phyloP scores from a whole-genome alignment of 2,113 vertebrate genomes.

The Myiozetetes cayanensis region DNA sequence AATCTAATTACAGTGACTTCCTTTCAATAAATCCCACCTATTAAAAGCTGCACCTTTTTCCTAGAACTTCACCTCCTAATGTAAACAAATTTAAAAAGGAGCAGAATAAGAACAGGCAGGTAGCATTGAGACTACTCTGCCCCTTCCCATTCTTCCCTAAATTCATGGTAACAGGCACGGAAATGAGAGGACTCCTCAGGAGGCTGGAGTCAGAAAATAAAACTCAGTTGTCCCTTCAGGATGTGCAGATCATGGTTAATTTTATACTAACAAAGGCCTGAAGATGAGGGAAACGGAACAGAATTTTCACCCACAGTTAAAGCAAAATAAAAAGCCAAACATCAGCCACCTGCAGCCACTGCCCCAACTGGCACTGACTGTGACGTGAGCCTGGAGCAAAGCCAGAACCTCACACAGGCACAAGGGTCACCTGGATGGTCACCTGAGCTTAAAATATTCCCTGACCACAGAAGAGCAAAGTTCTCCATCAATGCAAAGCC shows the following conservation, averaged over 20 bases:
- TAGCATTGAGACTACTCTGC: not conserved
- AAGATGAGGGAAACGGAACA: not conserved
- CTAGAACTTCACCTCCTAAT: not conserved
- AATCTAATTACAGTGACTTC: not conserved
- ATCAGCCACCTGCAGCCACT: not conserved
- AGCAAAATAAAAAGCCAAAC: not conserved
- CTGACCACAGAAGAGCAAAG: not conserved
- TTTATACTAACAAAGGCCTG: not conserved
- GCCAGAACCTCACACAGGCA: not conserved
- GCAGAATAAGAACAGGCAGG: not conserved
- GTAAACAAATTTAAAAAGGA: not conserved
- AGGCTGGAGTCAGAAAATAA: not conserved
- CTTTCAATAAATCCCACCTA: not conserved
- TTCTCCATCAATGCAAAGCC: not conserved
- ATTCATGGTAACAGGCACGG: not conserved
- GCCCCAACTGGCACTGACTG: not conserved
- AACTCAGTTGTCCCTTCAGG: not conserved
- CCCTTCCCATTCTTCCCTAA: not conserved
- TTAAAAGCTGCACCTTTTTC: not conserved
- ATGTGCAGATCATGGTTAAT: not conserved
- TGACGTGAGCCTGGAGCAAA: fast-evolving
- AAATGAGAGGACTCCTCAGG: not conserved
- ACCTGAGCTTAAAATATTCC: not conserved
- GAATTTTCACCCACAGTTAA: not conserved
- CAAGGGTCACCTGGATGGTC: too few relatives aligned